Evolutionary conservation across 2,797 vertebrate genomes (phyloP).

Genomic region (Phoxinus dragarum): DNA sequence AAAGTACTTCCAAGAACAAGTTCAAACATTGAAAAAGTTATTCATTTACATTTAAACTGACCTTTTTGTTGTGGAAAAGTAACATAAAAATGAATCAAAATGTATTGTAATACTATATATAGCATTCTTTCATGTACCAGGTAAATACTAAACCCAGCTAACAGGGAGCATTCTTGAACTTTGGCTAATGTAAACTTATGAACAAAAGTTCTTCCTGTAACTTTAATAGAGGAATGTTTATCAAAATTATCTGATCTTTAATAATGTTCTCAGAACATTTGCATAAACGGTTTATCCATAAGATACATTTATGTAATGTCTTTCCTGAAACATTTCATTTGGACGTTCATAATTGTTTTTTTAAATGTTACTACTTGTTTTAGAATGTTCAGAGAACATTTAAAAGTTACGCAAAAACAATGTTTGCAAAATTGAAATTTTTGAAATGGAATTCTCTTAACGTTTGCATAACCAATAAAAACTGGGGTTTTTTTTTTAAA

Average conservation of each 20-base stretch:
- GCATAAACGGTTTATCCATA: background rate
- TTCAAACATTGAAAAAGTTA: background rate
- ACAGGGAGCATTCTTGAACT: background rate
- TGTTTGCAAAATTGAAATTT: background rate
- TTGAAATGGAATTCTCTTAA: background rate
- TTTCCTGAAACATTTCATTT: background rate
- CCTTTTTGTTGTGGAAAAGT: background rate
- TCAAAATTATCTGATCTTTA: background rate
- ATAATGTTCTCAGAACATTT: background rate
- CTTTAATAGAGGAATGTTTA: background rate
- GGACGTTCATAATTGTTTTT: background rate
- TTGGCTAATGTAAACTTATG: background rate
- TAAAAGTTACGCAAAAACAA: background rate
- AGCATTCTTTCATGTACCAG: background rate
- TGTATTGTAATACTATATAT: background rate
- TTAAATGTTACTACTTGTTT: background rate
- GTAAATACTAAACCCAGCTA: background rate
- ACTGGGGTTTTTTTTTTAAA: background rate
- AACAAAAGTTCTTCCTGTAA: background rate
- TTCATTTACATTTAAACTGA: background rate
- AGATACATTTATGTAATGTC: background rate
- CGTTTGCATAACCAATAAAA: background rate
- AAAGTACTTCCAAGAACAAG: background rate
- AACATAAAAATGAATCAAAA: background rate
- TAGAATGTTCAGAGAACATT: background rate